These are phyloP conservation scores for Dromiciops gliroides DNA, from an alignment of 2,113 vertebrate species.

Conservation along the genomic window DNA sequence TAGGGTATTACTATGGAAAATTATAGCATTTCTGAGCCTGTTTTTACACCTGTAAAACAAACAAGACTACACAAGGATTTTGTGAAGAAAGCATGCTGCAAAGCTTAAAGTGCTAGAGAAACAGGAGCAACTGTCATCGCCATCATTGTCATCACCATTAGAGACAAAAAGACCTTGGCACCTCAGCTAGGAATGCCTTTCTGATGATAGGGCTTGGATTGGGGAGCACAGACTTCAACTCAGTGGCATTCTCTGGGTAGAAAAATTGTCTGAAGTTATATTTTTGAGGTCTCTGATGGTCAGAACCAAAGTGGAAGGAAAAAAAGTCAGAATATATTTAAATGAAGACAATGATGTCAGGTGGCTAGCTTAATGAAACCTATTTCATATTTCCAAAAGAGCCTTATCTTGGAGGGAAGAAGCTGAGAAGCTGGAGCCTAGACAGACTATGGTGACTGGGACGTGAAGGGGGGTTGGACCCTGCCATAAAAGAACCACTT, in stretches of 20 bases:
- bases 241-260: not conserved
- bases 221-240: not conserved
- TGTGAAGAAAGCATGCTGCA: not conserved
- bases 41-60: not conserved
- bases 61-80: not conserved
- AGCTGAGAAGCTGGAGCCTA: not conserved
- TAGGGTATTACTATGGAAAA: not conserved
- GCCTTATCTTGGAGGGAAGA: not conserved
- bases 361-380: not conserved
- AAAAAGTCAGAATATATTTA: not conserved
- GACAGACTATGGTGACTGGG: not conserved
- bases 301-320: not conserved
- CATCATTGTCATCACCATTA: not conserved
- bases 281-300: not conserved
- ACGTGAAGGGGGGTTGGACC: not conserved
- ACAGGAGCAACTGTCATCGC: not conserved
- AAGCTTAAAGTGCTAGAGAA: not conserved
- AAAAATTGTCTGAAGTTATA: constrained; percentile 22
- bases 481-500: not conserved
- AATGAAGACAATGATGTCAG: not conserved
- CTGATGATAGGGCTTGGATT: not conserved
- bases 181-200: not conserved
- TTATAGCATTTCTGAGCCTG: not conserved
- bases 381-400: not conserved
- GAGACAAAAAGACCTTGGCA: not conserved